phyloP scores from a whole-genome alignment of 2,888 invertebrate genomes.

The Hemaris fuciformis region DNA sequence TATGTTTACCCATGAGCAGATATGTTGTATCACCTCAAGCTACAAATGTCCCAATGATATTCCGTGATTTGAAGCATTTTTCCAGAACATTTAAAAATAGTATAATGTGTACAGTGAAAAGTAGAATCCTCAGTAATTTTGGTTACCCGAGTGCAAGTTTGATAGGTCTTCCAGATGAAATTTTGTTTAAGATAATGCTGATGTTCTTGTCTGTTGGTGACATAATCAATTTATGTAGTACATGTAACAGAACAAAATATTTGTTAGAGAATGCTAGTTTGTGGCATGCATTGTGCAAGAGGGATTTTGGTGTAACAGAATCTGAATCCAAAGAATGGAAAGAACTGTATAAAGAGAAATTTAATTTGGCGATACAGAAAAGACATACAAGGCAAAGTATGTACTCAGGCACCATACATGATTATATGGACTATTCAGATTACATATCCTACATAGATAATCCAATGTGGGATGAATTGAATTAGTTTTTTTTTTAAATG shows the following conservation, averaged over 20 bases:
- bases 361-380: slow-evolving; percentile 36
- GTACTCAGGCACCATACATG: slow-evolving; percentile 51
- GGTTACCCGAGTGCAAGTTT: slow-evolving; percentile 74
- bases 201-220: slow-evolving; percentile 44
- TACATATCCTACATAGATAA: slow-evolving; percentile 63
- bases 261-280: slow-evolving; percentile 51
- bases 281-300: slow-evolving; percentile 61
- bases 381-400: slow-evolving; percentile 23
- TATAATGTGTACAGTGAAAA: slow-evolving; percentile 77
- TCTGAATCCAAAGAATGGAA: slow-evolving; percentile 49
- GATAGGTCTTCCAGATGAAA: slow-evolving; percentile 68
- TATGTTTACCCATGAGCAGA: slow-evolving; percentile 61
- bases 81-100: slow-evolving; percentile 77
- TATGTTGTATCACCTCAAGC: slow-evolving; percentile 64
- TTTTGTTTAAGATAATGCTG: slow-evolving; percentile 55
- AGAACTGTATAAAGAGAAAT: slow-evolving; percentile 47
- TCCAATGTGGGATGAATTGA: slow-evolving; percentile 59
- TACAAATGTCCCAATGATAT: slow-evolving; percentile 60
- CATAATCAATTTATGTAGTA: slow-evolving; percentile 53
- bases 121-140: slow-evolving; percentile 71
- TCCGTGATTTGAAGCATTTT: slow-evolving; percentile 69
- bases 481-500: no score
- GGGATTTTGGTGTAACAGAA: slow-evolving; percentile 49
- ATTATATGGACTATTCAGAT: slow-evolving; percentile 62
- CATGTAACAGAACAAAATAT: slow-evolving; percentile 52